phyloP scores from a whole-genome alignment of 2,888 invertebrate genomes.

The Desoria tigrina region DNA sequence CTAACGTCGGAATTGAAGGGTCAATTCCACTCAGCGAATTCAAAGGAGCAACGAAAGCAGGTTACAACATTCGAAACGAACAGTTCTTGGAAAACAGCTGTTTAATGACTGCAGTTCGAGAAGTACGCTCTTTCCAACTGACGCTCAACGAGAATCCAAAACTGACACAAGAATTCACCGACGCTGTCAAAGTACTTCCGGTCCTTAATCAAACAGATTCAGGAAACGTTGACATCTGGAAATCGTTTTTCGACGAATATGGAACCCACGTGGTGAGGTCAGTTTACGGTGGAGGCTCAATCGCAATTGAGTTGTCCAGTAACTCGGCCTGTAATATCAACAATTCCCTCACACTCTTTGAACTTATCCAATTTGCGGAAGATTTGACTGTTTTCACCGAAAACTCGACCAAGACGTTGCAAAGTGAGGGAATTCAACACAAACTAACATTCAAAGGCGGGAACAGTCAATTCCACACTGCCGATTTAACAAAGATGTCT shows the following conservation, averaged over 20 bases:
- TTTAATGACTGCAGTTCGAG: slow-evolving; percentile 10
- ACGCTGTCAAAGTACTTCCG: not conserved
- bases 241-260: slow-evolving; percentile 32
- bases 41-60: slow-evolving; percentile 13
- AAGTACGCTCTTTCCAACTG: slow-evolving; percentile 19
- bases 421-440: not conserved
- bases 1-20: slow-evolving; percentile 1
- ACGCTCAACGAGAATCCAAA: slow-evolving; percentile 13
- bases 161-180: slow-evolving; percentile 7
- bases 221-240: slow-evolving; percentile 27
- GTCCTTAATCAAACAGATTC: slow-evolving; percentile 23
- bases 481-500: not conserved
- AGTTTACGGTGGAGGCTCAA: slow-evolving; percentile 30
- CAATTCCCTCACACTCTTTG: slow-evolving; percentile 12
- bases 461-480: slow-evolving; percentile 9
- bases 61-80: not conserved
- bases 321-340: slow-evolving; percentile 7
- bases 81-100: not conserved
- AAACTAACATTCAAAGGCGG: slow-evolving; percentile 10
- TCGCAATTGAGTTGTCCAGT: slow-evolving; percentile 26
- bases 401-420: not conserved
- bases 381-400: too few relatives aligned
- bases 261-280: slow-evolving; percentile 39
- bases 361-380: slow-evolving; percentile 29
- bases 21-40: slow-evolving; percentile 7